Evolutionary conservation across 2,888 invertebrate species (phyloP).

Genomic region (Rhingia campestris): DNA sequence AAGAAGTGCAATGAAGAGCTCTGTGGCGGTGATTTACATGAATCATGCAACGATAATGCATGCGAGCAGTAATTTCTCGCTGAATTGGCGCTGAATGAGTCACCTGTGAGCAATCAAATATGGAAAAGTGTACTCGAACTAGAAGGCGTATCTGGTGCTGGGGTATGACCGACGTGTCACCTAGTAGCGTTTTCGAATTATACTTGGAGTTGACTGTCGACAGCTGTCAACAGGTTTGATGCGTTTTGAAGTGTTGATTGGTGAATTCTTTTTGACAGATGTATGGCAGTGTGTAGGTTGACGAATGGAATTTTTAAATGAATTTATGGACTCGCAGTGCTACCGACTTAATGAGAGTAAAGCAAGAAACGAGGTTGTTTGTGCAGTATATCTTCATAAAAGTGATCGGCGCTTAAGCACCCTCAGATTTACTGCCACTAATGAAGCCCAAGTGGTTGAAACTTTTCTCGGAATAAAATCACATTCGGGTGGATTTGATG

Average conservation of each 20-base stretch:
- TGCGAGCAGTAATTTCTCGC: constrained; percentile 8
- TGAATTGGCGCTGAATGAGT: constrained; percentile 48
- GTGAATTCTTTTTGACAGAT: neutral
- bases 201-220: neutral
- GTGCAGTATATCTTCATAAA: too few species aligned
- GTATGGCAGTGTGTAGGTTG: constrained; percentile 9
- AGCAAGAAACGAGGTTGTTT: too few species aligned
- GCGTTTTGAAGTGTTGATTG: neutral
- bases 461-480: too few species aligned
- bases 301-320: constrained; percentile 4
- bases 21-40: constrained; percentile 22
- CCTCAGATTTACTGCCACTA: too few species aligned
- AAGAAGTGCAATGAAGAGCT: neutral
- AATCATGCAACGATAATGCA: constrained; percentile 48
- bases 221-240: constrained; percentile 15
- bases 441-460: too few species aligned
- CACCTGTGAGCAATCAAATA: constrained; percentile 15
- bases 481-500: too few species aligned
- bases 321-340: neutral
- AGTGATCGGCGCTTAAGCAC: too few species aligned
- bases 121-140: constrained; percentile 3
- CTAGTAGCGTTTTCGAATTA: constrained; percentile 1
- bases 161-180: constrained; percentile 13
- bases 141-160: neutral
- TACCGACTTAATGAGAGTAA: constrained; percentile 16